A percentile compares a stretch with the other conserved stretches of the same genome.
These are phyloP conservation scores for Icerya purchasi DNA, from an alignment of 2,888 invertebrate species.

Conservation along the genomic window DNA sequence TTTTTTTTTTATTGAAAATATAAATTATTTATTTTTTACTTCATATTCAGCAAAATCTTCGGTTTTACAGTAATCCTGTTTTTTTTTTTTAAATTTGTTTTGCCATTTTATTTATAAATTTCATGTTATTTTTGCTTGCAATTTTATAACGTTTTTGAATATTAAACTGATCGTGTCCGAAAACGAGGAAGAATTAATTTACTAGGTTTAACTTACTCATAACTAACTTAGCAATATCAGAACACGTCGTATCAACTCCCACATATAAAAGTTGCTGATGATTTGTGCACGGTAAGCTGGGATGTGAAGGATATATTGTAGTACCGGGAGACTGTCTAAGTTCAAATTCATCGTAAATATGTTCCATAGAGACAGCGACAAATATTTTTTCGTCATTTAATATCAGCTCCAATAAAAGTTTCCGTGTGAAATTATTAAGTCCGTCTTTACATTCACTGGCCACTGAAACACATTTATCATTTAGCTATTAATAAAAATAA, in stretches of 20 bases:
- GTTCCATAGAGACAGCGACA: constrained; percentile 25
- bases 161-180: too few species aligned
- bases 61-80: too few species aligned
- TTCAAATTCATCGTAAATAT: constrained; percentile 13
- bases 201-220: constrained; percentile 10
- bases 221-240: constrained; percentile 28
- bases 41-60: too few species aligned
- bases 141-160: too few species aligned
- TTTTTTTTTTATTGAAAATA: too few species aligned
- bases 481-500: too few species aligned
- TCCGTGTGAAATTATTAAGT: constrained; percentile 70
- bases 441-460: constrained; percentile 31
- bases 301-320: constrained; percentile 29
- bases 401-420: constrained; percentile 63
- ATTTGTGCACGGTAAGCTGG: constrained; percentile 29
- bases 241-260: constrained; percentile 52
- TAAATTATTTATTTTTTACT: too few species aligned
- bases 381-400: constrained; percentile 66
- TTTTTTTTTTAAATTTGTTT: too few species aligned
- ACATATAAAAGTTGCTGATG: constrained; percentile 40
- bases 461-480: too few species aligned
- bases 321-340: constrained; percentile 2
- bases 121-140: too few species aligned
- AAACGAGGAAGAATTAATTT: too few species aligned
- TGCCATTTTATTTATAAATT: too few species aligned